Percentiles rank a stretch among this genome's conserved stretches.
Evolutionary conservation across 2,113 vertebrate species (phyloP).

Genomic region (Triplophysa rosa): DNA sequence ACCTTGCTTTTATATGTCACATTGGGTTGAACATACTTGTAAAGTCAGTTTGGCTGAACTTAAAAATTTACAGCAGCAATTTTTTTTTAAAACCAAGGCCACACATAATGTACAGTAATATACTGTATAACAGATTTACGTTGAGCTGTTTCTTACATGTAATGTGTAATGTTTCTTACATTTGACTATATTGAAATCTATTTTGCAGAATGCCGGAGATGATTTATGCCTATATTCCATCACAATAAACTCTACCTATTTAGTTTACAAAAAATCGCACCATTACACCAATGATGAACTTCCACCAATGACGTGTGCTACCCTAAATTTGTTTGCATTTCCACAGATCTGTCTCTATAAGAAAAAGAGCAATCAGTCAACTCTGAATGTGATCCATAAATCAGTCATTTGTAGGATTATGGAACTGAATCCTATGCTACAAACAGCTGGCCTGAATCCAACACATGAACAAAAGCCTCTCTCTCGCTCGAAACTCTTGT

Average conservation of each 20-base stretch:
- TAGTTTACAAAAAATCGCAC: slow-evolving; percentile 13
- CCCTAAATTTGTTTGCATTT: slow-evolving; percentile 31
- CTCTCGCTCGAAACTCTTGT: slow-evolving; percentile 61
- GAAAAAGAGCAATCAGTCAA: slow-evolving; percentile 60
- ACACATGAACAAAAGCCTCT: slow-evolving; percentile 62
- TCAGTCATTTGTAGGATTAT: slow-evolving; percentile 71
- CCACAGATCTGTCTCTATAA: slow-evolving; percentile 28
- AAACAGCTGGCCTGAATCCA: slow-evolving; percentile 62
- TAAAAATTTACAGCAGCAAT: too few species aligned
- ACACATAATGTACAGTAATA: too few species aligned
- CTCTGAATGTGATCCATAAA: slow-evolving; percentile 68
- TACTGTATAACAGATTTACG: too few species aligned
- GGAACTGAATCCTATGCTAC: slow-evolving; percentile 61
- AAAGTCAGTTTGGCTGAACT: too few species aligned
- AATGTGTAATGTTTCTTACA: too few species aligned
- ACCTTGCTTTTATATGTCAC: too few species aligned
- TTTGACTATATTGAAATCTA: neutral
- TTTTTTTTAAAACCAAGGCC: slow-evolving; percentile 9
- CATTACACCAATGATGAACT: slow-evolving; percentile 1
- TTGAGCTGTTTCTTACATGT: too few species aligned
- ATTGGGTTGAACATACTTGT: too few species aligned
- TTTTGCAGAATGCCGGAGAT: neutral
- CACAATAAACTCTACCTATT: slow-evolving; percentile 15
- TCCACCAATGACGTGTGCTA: neutral
- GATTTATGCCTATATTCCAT: too few species aligned